Evolutionary conservation across 2,888 invertebrate species (phyloP).

Genomic region (Glyphotaelius pellucidus): DNA sequence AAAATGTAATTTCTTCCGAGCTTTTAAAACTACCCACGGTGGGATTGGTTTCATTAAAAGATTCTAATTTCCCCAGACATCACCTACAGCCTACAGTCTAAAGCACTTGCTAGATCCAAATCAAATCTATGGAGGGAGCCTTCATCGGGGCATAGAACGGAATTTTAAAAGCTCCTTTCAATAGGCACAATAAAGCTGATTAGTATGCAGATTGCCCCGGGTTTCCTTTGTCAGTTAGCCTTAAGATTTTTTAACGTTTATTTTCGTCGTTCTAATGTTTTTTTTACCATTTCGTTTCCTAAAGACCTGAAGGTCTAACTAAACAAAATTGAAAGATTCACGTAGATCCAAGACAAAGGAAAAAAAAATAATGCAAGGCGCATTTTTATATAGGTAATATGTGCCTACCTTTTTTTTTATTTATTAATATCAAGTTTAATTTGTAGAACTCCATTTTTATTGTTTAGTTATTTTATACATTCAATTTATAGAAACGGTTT

Average conservation of each 20-base stretch:
- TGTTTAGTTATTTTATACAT: too few species aligned
- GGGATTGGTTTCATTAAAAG: not conserved
- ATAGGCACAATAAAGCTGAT: slow-evolving; percentile 61
- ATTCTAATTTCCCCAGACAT: slow-evolving; percentile 39
- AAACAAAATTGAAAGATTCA: not conserved
- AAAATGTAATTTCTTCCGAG: not conserved
- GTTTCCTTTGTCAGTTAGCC: slow-evolving; percentile 60
- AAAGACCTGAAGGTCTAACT: not conserved
- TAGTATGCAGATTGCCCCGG: slow-evolving; percentile 63
- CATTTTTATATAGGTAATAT: too few species aligned
- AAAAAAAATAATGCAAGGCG: too few species aligned
- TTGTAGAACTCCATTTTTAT: too few species aligned
- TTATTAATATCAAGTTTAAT: too few species aligned
- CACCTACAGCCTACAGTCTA: not conserved
- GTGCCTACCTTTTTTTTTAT: too few species aligned
- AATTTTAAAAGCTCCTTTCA: slow-evolving; percentile 40
- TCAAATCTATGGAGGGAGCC: not conserved
- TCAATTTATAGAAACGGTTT: too few species aligned
- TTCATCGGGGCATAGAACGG: slow-evolving; percentile 21
- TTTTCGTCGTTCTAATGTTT: not conserved
- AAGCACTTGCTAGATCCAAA: slow-evolving; percentile 3
- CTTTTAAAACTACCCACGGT: not conserved
- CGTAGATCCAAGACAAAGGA: not conserved
- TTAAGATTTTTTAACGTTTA: slow-evolving; percentile 54
- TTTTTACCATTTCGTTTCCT: not conserved